phyloP scores from a whole-genome alignment of 2,888 invertebrate species.

The Dryobotodes eremita region DNA sequence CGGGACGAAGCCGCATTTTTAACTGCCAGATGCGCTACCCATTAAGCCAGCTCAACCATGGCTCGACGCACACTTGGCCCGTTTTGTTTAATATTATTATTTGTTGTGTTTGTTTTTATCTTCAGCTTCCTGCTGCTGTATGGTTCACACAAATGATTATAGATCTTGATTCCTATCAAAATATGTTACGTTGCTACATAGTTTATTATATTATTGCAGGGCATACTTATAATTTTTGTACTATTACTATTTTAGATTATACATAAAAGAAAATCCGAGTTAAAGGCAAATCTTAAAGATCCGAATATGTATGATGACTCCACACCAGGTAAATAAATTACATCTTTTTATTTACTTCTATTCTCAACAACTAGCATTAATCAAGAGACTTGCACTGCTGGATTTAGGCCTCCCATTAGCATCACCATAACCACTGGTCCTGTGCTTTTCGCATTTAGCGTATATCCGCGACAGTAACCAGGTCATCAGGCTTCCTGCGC shows the following conservation, averaged over 20 bases:
- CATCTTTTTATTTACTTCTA: neutral
- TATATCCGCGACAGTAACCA: neutral
- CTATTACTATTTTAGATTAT: too few species aligned
- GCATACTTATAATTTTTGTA: too few species aligned
- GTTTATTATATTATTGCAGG: too few species aligned
- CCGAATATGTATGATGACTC: neutral
- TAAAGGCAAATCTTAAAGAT: neutral
- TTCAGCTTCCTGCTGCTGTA: too few species aligned
- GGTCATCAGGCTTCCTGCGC: too few species aligned
- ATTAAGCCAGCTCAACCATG: neutral
- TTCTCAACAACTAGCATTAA: neutral
- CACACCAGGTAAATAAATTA: constrained; percentile 12
- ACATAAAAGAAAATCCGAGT: too few species aligned
- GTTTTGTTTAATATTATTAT: neutral
- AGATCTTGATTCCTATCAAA: too few species aligned
- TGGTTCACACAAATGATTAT: too few species aligned
- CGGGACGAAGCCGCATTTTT: too few species aligned
- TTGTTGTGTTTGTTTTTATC: too few species aligned
- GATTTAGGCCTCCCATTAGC: neutral
- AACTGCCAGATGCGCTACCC: neutral
- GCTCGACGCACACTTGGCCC: neutral
- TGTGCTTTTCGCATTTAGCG: neutral
- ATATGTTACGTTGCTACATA: too few species aligned
- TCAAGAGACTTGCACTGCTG: neutral
- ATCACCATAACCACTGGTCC: neutral